Conservation (phyloP, 2,113 vertebrate species). For the Haplochromis burtoni region DNA sequence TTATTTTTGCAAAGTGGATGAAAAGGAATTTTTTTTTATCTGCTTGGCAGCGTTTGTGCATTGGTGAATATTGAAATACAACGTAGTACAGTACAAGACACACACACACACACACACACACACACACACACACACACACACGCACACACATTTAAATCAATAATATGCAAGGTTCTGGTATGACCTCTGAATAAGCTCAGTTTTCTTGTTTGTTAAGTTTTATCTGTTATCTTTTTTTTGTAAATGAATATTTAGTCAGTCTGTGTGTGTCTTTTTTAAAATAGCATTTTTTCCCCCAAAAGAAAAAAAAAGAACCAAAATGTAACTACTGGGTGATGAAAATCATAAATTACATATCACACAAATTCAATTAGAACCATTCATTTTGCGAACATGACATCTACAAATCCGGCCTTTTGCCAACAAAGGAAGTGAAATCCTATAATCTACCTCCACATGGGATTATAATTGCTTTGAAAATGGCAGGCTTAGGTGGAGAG, state of each 20-base stretch:
- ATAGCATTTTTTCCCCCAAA: neutral
- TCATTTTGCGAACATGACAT: neutral
- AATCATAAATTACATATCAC: neutral
- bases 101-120: neutral
- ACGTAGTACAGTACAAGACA: neutral
- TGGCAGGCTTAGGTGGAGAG: constrained; percentile 16
- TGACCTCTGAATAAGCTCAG: neutral
- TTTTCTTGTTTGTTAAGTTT: neutral
- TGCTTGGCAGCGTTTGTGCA: neutral
- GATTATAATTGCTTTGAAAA: constrained; percentile 57
- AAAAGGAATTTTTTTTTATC: constrained; percentile 36
- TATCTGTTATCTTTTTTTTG: neutral
- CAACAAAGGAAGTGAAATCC: constrained; percentile 15
- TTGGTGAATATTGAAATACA: constrained; percentile 6
- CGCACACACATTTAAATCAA: neutral
- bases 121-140: neutral
- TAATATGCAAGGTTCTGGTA: neutral
- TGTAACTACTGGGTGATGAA: neutral
- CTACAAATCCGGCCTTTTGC: constrained; percentile 4
- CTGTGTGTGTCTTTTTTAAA: neutral
- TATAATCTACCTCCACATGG: constrained; percentile 34
- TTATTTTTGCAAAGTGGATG: constrained; percentile 50
- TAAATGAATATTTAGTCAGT: neutral
- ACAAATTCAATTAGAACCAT: constrained; percentile 32
- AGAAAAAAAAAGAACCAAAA: neutral